Evolutionary conservation across 2,797 vertebrate genomes (phyloP).

Genomic region (Malacoraja senta): DNA sequence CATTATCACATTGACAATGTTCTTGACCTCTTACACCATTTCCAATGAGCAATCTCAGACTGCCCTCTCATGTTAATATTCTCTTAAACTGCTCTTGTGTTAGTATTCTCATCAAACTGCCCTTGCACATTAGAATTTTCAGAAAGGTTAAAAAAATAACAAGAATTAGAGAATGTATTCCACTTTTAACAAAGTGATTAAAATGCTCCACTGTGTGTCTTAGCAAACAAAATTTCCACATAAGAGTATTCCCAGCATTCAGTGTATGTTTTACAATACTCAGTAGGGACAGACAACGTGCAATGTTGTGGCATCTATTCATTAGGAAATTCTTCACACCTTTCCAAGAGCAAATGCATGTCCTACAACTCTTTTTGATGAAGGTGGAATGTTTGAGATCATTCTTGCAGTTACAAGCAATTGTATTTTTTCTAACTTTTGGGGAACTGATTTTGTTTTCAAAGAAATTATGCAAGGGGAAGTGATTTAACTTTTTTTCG

Average conservation of each 20-base stretch:
- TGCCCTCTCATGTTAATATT: no score
- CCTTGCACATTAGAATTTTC: background rate
- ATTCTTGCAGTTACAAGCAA: background rate
- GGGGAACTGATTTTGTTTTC: background rate
- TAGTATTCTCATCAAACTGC: no score
- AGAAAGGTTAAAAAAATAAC: background rate
- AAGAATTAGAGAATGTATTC: no score
- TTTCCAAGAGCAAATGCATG: no score
- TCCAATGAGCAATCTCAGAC: background rate
- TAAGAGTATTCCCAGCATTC: background rate
- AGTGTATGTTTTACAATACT: background rate
- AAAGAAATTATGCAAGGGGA: background rate
- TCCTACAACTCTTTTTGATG: background rate
- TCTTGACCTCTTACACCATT: background rate
- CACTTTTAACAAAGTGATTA: background rate
- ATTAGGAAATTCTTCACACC: background rate
- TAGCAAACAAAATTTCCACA: background rate
- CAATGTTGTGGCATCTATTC: background rate
- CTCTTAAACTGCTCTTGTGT: no score
- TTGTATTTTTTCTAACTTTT: background rate
- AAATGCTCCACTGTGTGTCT: background rate
- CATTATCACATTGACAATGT: background rate
- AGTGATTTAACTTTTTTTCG: no score
- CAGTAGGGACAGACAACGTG: background rate
- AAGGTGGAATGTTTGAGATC: background rate